Evolutionary conservation across 2,113 vertebrate genomes (phyloP), one percentile per base, ranked within the genome.

Genomic region (Neolamprologus devosi): DNA sequence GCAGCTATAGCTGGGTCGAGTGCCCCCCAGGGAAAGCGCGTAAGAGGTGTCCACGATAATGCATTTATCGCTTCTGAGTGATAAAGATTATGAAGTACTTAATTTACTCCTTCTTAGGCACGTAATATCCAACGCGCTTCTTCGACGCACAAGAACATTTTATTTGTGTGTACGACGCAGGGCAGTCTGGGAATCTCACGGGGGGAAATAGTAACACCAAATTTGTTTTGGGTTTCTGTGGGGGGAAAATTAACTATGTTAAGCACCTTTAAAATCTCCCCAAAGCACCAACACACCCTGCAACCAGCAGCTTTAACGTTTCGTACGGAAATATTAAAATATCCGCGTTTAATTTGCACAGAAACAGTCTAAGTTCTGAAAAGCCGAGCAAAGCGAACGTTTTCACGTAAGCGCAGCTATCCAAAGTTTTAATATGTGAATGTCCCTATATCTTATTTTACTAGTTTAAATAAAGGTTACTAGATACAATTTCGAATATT

Each of bases 21-120:
- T 87, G 92, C 94, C 94, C 96, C 94, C 84, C 28, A 40, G 93
- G 95, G 95, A 94, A 95, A 89, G 79, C 85, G 45, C 80, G 85
- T 87, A 92, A 93, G 92, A 85, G 85, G 70, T 87, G 19, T 88
- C 73, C 82, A 89, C 68, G 85, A 82, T 89, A 93, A 89, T 79
- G 80, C 84, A 35, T 92, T 88, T 88, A 90, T 92, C 85, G 70
- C 81, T 83, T 87, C 84, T 84, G 58, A 65, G 84, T 82, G 75
- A 92, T 89, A 83, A 92, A 92, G 89, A 93, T 92, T 85, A 92
- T 83, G 23, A 78, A 90, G 90, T 68, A 80, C 89, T 93, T 91
- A 26, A 93, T 95, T 91, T 93, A 92, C 91, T 84, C 84, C 2
- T 82, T 75, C 54, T 78, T 78, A 6, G 81, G 82, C 8, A 82